Evolutionary conservation across 2,888 invertebrate genomes (phyloP).

Genomic region (Papilio gigon): DNA sequence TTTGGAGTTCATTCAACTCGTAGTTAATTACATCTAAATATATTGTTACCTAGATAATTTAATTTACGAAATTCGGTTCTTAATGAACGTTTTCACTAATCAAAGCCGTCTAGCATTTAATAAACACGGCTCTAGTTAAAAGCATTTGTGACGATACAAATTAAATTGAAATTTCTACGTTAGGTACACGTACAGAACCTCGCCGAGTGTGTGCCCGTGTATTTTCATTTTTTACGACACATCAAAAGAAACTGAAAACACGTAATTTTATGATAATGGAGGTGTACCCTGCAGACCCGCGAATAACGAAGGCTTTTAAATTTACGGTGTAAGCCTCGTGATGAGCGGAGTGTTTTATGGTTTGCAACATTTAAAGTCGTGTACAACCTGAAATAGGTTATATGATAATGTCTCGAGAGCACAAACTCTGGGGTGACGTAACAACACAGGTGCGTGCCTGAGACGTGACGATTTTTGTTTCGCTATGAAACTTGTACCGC

Average conservation of each 20-base stretch:
- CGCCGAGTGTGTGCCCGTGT: constrained; percentile 58
- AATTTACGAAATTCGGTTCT: background rate
- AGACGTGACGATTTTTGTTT: constrained; percentile 39
- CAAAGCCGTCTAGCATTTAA: constrained; percentile 34
- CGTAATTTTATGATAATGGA: constrained; percentile 81
- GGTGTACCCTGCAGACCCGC: constrained; percentile 64
- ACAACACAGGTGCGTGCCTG: constrained; percentile 32
- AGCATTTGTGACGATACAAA: constrained; percentile 41
- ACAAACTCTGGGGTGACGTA: constrained; percentile 45
- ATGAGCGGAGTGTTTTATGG: constrained; percentile 70
- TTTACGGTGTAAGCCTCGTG: constrained; percentile 70
- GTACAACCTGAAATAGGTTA: constrained; percentile 32
- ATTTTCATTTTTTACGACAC: constrained; percentile 75
- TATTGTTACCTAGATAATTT: background rate
- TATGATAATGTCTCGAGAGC: constrained; percentile 45
- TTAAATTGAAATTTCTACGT: constrained; percentile 46
- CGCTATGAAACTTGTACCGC: constrained; percentile 24
- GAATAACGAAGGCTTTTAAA: constrained; percentile 76
- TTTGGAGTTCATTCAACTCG: background rate
- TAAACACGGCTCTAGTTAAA: constrained; percentile 11
- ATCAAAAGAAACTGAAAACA: constrained; percentile 80
- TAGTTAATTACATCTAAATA: background rate
- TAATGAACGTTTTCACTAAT: constrained; percentile 28
- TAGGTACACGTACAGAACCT: constrained; percentile 46
- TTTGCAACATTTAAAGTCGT: constrained; percentile 66